Evolutionary conservation across 2,113 vertebrate species (phyloP).

Genomic region (Stegostoma tigrinum): DNA sequence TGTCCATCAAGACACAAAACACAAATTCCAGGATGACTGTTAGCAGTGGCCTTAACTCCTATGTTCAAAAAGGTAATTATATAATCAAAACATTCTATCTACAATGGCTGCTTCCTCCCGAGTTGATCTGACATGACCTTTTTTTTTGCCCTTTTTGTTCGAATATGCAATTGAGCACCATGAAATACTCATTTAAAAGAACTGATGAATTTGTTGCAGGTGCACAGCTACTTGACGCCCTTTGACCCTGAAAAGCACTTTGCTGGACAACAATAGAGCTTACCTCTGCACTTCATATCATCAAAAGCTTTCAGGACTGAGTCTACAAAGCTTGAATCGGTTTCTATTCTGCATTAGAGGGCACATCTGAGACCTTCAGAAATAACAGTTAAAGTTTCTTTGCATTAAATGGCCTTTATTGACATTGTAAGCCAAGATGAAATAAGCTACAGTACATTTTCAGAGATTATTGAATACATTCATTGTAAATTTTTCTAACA

Average conservation of each 20-base stretch:
- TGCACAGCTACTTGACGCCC: background rate
- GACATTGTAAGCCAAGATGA: background rate
- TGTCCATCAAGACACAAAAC: background rate
- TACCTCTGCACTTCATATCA: background rate
- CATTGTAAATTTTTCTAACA: background rate
- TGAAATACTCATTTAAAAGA: background rate
- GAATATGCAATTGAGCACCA: background rate
- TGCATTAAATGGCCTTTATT: background rate
- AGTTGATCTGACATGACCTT: background rate
- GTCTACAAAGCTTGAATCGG: background rate
- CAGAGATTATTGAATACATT: background rate
- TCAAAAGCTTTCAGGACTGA: background rate
- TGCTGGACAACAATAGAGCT: background rate
- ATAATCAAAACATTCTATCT: background rate
- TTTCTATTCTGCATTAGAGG: background rate
- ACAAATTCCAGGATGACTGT: background rate
- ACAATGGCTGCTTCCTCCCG: background rate
- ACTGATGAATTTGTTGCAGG: background rate
- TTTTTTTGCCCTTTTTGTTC: background rate
- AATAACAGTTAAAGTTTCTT: background rate
- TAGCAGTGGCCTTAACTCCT: background rate
- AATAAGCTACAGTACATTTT: background rate
- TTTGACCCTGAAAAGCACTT: background rate
- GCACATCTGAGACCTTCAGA: background rate
- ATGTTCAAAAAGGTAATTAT: background rate